Conservation (phyloP, 2,797 vertebrate species). For the Aldrovandia affinis region DNA sequence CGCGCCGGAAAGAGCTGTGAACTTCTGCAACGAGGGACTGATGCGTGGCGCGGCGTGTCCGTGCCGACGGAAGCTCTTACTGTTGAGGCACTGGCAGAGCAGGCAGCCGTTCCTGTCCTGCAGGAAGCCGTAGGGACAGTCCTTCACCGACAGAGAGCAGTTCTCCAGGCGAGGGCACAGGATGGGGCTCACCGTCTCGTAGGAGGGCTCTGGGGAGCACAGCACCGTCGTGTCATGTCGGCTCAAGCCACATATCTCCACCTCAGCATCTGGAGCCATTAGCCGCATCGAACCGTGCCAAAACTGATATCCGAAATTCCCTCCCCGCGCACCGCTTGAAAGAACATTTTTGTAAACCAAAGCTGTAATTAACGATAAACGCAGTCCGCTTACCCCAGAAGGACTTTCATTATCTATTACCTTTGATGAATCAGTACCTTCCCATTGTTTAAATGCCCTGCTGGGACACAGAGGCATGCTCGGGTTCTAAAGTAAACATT, state of each 20-base stretch:
- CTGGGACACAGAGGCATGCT: slow-evolving; percentile 23
- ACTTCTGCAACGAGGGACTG: neutral
- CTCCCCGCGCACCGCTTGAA: neutral
- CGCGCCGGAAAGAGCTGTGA: neutral
- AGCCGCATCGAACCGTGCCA: neutral
- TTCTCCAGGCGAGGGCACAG: slow-evolving; percentile 77
- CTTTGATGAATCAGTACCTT: slow-evolving; percentile 49
- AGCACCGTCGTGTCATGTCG: neutral
- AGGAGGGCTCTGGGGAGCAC: slow-evolving; percentile 72
- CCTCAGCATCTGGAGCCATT: slow-evolving; percentile 12
- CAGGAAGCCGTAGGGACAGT: slow-evolving; percentile 77
- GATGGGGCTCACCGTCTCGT: slow-evolving; percentile 78
- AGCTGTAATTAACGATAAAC: slow-evolving; percentile 73
- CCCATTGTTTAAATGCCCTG: slow-evolving; percentile 54
- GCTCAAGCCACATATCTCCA: neutral
- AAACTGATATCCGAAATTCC: slow-evolving; percentile 8
- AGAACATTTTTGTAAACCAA: slow-evolving; percentile 19
- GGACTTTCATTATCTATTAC: slow-evolving; percentile 53
- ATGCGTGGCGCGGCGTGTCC: neutral
- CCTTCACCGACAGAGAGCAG: slow-evolving; percentile 73
- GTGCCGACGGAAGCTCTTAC: slow-evolving; percentile 60
- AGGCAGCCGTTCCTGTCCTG: slow-evolving; percentile 78
- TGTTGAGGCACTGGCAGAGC: slow-evolving; percentile 78
- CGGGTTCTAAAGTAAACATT: slow-evolving; percentile 24
- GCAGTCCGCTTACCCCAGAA: slow-evolving; percentile 61